Conservation (phyloP, 2,113 vertebrate species). For the Bos javanicus region DNA sequence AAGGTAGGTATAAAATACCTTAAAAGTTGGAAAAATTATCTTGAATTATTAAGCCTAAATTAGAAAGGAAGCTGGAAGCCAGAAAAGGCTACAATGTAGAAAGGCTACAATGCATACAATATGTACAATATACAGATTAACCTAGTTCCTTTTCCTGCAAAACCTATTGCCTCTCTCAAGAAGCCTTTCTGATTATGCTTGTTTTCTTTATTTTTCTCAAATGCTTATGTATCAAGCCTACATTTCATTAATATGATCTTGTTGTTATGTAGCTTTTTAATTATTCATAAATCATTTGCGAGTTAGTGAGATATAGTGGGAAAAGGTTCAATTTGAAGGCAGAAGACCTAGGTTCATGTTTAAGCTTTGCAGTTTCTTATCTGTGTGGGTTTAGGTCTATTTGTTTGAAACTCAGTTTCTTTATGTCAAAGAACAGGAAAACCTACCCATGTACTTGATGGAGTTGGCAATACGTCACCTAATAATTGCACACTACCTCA, state of each 20-base stretch:
- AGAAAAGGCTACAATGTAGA: neutral
- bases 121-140: neutral
- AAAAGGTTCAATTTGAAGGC: neutral
- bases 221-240: neutral
- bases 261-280: neutral
- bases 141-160: neutral
- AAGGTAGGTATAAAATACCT: neutral
- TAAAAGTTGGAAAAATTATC: neutral
- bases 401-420: neutral
- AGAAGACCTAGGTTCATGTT: neutral
- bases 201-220: neutral
- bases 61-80: neutral
- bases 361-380: neutral
- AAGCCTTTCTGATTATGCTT: neutral
- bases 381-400: neutral
- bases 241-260: constrained; percentile 19
- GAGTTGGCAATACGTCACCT: neutral
- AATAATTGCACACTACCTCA: neutral
- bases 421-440: neutral
- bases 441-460: neutral
- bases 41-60: neutral
- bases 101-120: neutral
- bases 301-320: neutral
- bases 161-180: neutral
- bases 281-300: constrained; percentile 19